Base-by-base conservation (phyloP, 2,113 vertebrate species). In the Puma concolor region DNA sequence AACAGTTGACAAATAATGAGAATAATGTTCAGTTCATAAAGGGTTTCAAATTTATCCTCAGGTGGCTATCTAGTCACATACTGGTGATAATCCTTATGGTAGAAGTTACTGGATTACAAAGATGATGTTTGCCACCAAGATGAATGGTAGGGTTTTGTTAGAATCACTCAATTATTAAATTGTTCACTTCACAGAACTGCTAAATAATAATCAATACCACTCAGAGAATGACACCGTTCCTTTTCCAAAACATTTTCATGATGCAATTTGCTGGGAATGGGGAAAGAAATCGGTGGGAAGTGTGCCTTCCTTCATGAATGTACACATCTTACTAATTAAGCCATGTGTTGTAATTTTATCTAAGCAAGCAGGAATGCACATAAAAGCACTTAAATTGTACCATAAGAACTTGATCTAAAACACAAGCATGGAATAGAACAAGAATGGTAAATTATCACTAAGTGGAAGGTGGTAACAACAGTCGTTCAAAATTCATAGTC, bases 361-460 rank as follows among this genome's bases (percentile, higher is more conserved):
- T 96, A 97, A 97, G 92, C 90, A 89, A 96, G 91, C 60, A 97
- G 57, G 84, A 97, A 97, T 95, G 94, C 76, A 89, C 88, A 97
- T 92, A 91, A 94, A 95, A 92, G 80, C 0, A 0, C 74, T 41
- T 92, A 96, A 96, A 87, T 60, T 92, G 33, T 84, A 92, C 64
- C 84, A 81, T 92, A 88, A 95, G 63, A 96, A 85, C 69, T 94
- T 96, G 92, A 97, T 88, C 63, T 95, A 96, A 97, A 97, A 92
- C 87, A 97, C 66, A 84, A 97, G 88, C 25, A 5, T 96, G 71
- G 76, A 96, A 66, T 48, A 57, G 76, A 95, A 31, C 29, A 95
- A 27, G 57, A 91, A 63, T 52, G 97, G 94, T 97, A 96, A 97
- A 95, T 96, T 96, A 82, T 94, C 87, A 87, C 86, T 84, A 92